A percentile compares a stretch with the other conserved stretches of the same genome.
These are phyloP conservation scores for Proctacanthus coquilletti DNA, from an alignment of 1,140 invertebrate genomes.

Conservation along the genomic window DNA sequence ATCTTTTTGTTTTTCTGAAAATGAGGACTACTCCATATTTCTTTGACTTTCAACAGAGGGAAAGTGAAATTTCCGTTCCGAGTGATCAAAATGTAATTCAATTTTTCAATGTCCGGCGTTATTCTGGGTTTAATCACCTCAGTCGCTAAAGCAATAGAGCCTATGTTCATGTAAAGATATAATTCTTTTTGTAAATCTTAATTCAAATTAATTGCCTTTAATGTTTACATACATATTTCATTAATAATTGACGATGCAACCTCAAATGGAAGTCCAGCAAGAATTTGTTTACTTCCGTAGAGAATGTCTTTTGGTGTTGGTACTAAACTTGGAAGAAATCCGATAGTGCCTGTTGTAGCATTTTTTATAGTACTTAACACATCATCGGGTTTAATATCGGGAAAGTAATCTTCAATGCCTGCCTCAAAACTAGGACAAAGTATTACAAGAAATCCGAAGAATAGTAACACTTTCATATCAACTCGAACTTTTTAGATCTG, in stretches of 20 bases:
- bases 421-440: too few species aligned
- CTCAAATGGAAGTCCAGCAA: slow-evolving; percentile 25
- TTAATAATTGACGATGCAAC: slow-evolving; percentile 17
- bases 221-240: slow-evolving; percentile 19
- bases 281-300: slow-evolving; percentile 17
- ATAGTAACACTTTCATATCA: too few species aligned
- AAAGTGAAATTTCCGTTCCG: slow-evolving; percentile 12
- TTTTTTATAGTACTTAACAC: too few species aligned
- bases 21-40: slow-evolving; percentile 16
- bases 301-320: slow-evolving; percentile 20
- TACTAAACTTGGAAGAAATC: slow-evolving; percentile 14
- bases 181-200: too few species aligned
- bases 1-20: slow-evolving; percentile 21
- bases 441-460: too few species aligned
- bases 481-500: too few species aligned
- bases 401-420: too few species aligned
- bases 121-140: slow-evolving; percentile 15
- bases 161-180: too few species aligned
- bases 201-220: too few species aligned
- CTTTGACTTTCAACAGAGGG: slow-evolving; percentile 12
- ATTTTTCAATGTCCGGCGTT: slow-evolving; percentile 17
- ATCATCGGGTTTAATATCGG: too few species aligned
- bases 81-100: slow-evolving; percentile 19
- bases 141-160: slow-evolving; percentile 17
- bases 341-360: too few species aligned